Percentiles rank a stretch among this genome's conserved stretches.
These are phyloP conservation scores for Holocentrus rufus DNA, from an alignment of 2,797 vertebrate species.

Conservation along the genomic window DNA sequence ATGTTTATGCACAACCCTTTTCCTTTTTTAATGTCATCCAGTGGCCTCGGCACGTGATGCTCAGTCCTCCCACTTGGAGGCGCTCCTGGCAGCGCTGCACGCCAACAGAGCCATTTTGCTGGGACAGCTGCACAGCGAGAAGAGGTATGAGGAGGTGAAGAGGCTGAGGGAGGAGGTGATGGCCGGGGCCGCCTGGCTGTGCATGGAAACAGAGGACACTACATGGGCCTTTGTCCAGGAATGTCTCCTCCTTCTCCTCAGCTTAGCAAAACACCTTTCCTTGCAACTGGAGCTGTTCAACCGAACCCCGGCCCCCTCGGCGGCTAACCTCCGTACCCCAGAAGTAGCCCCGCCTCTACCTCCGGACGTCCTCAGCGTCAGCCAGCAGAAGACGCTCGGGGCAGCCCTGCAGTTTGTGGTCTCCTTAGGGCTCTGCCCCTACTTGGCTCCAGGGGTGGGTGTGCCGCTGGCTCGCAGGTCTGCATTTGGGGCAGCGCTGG, in stretches of 20 bases:
- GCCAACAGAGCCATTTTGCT: constrained; percentile 78
- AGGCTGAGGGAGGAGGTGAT: constrained; percentile 52
- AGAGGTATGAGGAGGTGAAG: constrained; percentile 62
- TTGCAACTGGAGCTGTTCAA: constrained; percentile 76
- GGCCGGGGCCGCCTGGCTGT: constrained; percentile 69
- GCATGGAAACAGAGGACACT: constrained; percentile 66
- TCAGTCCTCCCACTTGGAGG: constrained; percentile 73
- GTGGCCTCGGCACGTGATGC: constrained; percentile 65
- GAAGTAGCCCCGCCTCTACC: constrained; percentile 85
- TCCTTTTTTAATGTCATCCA: constrained; percentile 42
- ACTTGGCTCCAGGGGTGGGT: constrained; percentile 87
- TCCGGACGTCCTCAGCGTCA: constrained; percentile 89
- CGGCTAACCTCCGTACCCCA: constrained; percentile 64
- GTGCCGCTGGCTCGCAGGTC: constrained; percentile 82
- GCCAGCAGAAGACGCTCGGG: constrained; percentile 85
- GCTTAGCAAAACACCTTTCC: constrained; percentile 81
- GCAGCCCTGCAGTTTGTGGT: constrained; percentile 87
- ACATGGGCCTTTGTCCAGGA: constrained; percentile 87
- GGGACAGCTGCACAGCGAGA: constrained; percentile 74
- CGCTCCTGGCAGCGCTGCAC: constrained; percentile 79
- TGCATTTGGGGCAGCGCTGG: constrained; percentile 83
- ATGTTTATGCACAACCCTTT: not conserved
- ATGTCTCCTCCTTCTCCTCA: constrained; percentile 84
- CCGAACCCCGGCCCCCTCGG: constrained; percentile 26
- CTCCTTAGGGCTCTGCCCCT: constrained; percentile 88